Percentiles rank a stretch among this genome's conserved stretches.
Evolutionary conservation across 2,888 invertebrate genomes (phyloP).

Genomic region (Plebejus melissa): DNA sequence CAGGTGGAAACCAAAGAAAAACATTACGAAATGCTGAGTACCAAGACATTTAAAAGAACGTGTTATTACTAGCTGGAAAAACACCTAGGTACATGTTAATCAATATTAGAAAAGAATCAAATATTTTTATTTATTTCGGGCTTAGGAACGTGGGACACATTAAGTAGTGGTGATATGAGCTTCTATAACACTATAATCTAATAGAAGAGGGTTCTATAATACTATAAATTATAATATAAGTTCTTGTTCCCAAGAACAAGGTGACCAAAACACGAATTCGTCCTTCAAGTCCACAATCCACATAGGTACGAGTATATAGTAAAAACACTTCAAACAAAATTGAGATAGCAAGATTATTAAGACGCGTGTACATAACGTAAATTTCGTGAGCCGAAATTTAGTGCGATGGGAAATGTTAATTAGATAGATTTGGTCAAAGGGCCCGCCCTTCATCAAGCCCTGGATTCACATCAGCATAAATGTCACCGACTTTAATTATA

Average conservation of each 20-base stretch:
- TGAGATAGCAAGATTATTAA: neutral
- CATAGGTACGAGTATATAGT: too few species aligned
- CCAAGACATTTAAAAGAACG: neutral
- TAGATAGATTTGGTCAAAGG: slow-evolving; percentile 52
- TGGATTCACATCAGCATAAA: slow-evolving; percentile 68
- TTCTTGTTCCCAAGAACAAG: too few species aligned
- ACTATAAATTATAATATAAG: too few species aligned
- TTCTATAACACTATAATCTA: too few species aligned
- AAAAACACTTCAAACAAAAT: neutral
- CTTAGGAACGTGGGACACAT: too few species aligned
- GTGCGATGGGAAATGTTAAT: slow-evolving; percentile 43
- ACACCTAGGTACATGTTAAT: neutral
- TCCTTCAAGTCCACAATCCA: too few species aligned
- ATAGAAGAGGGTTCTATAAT: too few species aligned
- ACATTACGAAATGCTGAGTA: neutral
- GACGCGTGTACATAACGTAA: slow-evolving; percentile 2
- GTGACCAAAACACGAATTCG: too few species aligned
- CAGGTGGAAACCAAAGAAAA: neutral
- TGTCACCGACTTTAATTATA: slow-evolving; percentile 74
- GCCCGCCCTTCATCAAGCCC: slow-evolving; percentile 61
- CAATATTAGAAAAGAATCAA: too few species aligned
- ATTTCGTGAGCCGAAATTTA: slow-evolving; percentile 35
- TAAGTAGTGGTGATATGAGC: too few species aligned
- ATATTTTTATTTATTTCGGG: too few species aligned
- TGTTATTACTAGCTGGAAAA: neutral